Evolutionary conservation across 2,113 vertebrate genomes (phyloP), one percentile per base, ranked within the genome.

Genomic region (Solenodon paradoxus): DNA sequence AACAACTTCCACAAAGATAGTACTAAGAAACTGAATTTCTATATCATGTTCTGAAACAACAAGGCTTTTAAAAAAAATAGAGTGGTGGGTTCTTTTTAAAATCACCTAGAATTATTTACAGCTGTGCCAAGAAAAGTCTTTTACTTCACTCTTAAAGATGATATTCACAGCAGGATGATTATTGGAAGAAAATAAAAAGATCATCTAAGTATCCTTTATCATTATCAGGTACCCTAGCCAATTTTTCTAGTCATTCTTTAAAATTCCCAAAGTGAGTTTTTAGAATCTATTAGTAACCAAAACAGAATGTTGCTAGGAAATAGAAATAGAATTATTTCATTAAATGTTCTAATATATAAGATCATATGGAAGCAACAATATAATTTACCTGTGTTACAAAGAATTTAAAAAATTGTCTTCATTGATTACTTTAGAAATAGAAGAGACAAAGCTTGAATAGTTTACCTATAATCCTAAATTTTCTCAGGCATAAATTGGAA

Each of bases 211-310:
- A 94, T 32, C 30, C 7, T 90, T 86, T 95, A 79, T 57, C 45
- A 74, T 13, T 49, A 55, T 47, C 17, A 77, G 8, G 42, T 49
- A 66, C 10, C 17, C 40, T 64, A 20, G 13, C 5, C 15, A 90
- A 64, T 81, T 96, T 96, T 90, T 66, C 66, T 75, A 40, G 38
- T 79, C 9, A 83, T 80, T 95, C 42, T 92, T 94, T 49, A 84
- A 59, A 74, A 71, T 87, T 69, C 82, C 26, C 38, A 86, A 13
- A 72, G 19, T 38, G 17, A 63, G 3, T 81, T 30, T 13, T 66
- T 69, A 82, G 45, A 89, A 91, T 75, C 1, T 26, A 93, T 90
- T 92, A 90, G 35, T 90, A 83, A 77, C 15, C 13, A 35, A 64
- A 92, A 81, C 12, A 90, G 26, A 95, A 96, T 90, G 47, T 75